phyloP scores from a whole-genome alignment of 2,797 vertebrate genomes.

The Eulemur mongoz region DNA sequence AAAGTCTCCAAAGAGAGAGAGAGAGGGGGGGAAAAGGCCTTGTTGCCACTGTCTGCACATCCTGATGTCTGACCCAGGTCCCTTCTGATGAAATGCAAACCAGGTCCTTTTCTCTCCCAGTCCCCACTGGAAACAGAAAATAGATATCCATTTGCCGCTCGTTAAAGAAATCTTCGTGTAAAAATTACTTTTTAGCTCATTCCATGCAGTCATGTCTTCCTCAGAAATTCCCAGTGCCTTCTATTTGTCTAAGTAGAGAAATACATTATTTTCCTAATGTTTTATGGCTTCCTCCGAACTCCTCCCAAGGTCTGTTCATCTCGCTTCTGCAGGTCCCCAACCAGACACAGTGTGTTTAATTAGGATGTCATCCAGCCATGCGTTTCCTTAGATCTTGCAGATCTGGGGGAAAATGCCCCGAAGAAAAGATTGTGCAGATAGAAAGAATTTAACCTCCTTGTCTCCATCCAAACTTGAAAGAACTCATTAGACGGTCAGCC shows the following conservation, averaged over 20 bases:
- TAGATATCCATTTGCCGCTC: not conserved
- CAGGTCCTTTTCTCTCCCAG: not conserved
- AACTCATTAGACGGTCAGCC: not conserved
- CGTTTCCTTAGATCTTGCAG: not conserved
- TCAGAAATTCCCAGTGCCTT: not conserved
- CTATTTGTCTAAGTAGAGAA: not conserved
- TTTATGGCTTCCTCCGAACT: not conserved
- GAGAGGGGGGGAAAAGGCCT: too few relatives aligned
- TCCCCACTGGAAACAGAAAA: not conserved
- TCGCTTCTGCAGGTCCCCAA: not conserved
- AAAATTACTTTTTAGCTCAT: not conserved
- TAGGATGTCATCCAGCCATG: not conserved
- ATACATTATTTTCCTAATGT: not conserved
- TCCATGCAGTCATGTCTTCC: not conserved
- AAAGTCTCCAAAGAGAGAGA: not conserved
- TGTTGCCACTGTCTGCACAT: accelerated
- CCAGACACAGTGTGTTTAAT: not conserved
- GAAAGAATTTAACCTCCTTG: not conserved
- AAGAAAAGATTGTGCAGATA: not conserved
- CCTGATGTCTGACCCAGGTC: not conserved
- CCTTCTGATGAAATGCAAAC: not conserved
- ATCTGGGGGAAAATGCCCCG: not conserved
- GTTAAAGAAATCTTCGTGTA: not conserved
- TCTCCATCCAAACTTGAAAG: not conserved
- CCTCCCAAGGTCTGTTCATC: not conserved